phyloP scores from a whole-genome alignment of 2,888 invertebrate genomes.

The Cheilosia scutellata region DNA sequence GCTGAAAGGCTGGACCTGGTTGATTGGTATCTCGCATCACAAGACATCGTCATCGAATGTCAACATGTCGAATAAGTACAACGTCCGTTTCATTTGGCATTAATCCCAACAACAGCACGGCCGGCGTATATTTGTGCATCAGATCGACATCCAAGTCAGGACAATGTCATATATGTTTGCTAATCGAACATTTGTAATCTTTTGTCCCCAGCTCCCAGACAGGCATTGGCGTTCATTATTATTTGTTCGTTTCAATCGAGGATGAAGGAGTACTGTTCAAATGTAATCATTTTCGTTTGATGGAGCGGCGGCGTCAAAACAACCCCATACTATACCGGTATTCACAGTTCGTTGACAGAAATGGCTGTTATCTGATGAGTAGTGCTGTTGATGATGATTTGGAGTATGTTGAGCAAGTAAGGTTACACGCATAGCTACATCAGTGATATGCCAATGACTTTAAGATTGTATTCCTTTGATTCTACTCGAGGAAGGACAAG shows the following conservation, averaged over 20 bases:
- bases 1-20: slow-evolving; percentile 16
- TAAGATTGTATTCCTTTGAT: background rate
- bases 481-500: background rate
- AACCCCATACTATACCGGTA: background rate
- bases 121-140: slow-evolving; percentile 2
- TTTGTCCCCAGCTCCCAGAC: slow-evolving; percentile 15
- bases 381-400: slow-evolving; percentile 3
- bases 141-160: slow-evolving; percentile 33
- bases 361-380: slow-evolving; percentile 33
- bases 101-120: slow-evolving; percentile 32
- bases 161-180: slow-evolving; percentile 40
- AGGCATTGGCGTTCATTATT: slow-evolving; percentile 24
- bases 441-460: background rate
- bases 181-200: slow-evolving; percentile 58
- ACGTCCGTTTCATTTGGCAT: slow-evolving; percentile 30
- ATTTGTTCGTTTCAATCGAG: slow-evolving; percentile 24
- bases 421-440: background rate
- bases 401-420: slow-evolving; percentile 35
- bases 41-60: slow-evolving; percentile 62
- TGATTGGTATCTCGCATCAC: slow-evolving; percentile 40
- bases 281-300: slow-evolving; percentile 42
- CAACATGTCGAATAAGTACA: slow-evolving; percentile 37
- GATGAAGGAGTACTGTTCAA: slow-evolving; percentile 29
- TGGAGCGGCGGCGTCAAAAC: slow-evolving; percentile 22
- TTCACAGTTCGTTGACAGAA: slow-evolving; percentile 43